Conservation (phyloP, 2,797 vertebrate genomes). For the Cetoscarus ocellatus region DNA sequence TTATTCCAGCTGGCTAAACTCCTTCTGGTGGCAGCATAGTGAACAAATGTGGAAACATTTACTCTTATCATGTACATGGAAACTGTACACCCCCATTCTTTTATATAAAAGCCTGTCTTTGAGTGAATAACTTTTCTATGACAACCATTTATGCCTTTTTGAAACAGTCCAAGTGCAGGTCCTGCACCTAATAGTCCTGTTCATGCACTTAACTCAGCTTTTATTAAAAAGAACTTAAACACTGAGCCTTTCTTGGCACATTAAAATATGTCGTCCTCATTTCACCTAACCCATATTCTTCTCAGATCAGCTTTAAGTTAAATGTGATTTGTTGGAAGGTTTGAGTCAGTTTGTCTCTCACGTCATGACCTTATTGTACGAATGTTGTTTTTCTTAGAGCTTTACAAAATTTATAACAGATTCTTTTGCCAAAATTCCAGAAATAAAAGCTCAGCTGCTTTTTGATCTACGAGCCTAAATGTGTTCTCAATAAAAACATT, state of each 20-base stretch:
- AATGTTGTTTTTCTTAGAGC: not conserved
- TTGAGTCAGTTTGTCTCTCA: not conserved
- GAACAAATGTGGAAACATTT: constrained; percentile 33
- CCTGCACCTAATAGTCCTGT: not conserved
- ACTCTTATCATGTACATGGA: constrained; percentile 2
- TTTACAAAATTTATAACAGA: not conserved
- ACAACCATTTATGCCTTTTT: too few species aligned
- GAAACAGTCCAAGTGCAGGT: not conserved
- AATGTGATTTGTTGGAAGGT: not conserved
- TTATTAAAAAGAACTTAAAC: not conserved
- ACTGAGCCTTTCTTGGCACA: not conserved
- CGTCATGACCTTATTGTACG: not conserved
- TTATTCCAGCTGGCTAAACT: constrained; percentile 35
- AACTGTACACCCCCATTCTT: not conserved
- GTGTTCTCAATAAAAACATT: constrained; percentile 22
- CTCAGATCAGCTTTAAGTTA: not conserved
- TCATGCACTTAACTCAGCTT: not conserved
- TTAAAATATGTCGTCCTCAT: not conserved
- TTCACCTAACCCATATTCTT: not conserved
- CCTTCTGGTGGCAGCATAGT: constrained; percentile 6
- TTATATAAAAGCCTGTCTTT: too few species aligned
- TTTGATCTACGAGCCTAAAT: constrained; percentile 29
- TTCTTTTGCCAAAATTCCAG: constrained; percentile 6
- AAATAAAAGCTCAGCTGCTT: not conserved
- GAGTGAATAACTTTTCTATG: too few species aligned